Base-by-base conservation (phyloP, 1,140 invertebrate species). In the Drosophila parabipectinata region DNA sequence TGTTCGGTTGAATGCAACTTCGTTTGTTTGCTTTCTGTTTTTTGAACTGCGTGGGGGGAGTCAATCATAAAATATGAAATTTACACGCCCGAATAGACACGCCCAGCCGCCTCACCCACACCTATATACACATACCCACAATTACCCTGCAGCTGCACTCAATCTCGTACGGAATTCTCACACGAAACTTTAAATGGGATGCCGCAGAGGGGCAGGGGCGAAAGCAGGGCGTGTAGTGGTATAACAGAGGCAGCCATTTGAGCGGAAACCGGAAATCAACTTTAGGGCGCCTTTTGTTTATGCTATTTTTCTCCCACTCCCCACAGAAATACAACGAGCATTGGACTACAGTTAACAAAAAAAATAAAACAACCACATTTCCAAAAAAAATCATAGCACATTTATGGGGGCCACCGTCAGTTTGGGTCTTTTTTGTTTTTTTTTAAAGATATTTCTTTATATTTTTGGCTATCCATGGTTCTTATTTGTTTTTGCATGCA, bases 221-320 rank as follows among this genome's bases (percentile, higher is more conserved):
- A n/a, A 30, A 3, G 28, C 9, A 44, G 21, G n/a, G 12, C 14
- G 12, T 4, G 44, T 37, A 44, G 53, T 37, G 54, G 53, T 28
- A 52, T 21, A 34, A 9, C 71, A 63, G 54, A 28, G 62, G 63
- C 55, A 62, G 69, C 82, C 84, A 88, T 88, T 88, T 88, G 76
- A 83, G 83, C 83, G 83, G 83, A 88, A 88, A 83, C 83, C 79
- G 83, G 83, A 88, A 88, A 83, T 88, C 83, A 88, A 88, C 83
- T 88, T 88, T 79, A 72, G 83, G 83, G 68, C 79, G 76, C 72
- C 71, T 79, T 77, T 88, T 88, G 83, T 88, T 88, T 88, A 79
- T 79, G 72, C 68, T 79, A 71, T 84, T 69, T 71, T 67, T 37
- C n/a, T 32, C 48, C 54, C 18, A 54, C 44, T 64, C 39, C 45